These are phyloP conservation scores for Panurus biarmicus DNA, from an alignment of 2,113 vertebrate species.

Conservation along the genomic window DNA sequence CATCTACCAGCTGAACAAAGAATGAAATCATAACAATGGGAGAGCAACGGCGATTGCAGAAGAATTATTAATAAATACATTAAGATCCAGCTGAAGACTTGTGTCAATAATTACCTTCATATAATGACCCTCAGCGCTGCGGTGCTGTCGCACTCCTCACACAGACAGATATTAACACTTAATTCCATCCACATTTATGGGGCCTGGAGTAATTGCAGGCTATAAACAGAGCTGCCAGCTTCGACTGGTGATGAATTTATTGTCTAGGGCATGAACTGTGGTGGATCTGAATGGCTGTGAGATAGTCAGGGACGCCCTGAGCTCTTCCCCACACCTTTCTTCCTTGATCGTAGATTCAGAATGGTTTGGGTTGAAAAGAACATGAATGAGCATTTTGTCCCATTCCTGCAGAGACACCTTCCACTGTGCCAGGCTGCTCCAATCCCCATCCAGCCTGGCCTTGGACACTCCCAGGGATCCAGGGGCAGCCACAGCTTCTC, in stretches of 20 bases:
- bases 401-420: not conserved
- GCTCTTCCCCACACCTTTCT: not conserved
- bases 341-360: not conserved
- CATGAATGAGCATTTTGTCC: not conserved
- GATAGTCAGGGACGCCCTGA: not conserved
- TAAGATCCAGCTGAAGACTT: not conserved
- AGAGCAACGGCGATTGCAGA: not conserved
- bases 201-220: conserved; percentile 5
- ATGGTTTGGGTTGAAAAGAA: not conserved
- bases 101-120: not conserved
- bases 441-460: too few relatives aligned
- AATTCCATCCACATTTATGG: not conserved
- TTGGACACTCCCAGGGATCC: too few relatives aligned
- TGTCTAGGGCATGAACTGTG: not conserved
- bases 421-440: not conserved
- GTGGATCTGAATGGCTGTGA: not conserved
- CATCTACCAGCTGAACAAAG: not conserved
- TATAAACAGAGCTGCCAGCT: not conserved
- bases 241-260: not conserved
- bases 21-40: not conserved
- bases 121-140: not conserved
- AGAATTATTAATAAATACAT: not conserved
- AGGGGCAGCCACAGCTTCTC: too few relatives aligned
- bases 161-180: not conserved
- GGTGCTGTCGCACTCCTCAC: not conserved